These are phyloP conservation scores for Chromis chromis DNA, from an alignment of 2,797 vertebrate genomes.

Conservation along the genomic window DNA sequence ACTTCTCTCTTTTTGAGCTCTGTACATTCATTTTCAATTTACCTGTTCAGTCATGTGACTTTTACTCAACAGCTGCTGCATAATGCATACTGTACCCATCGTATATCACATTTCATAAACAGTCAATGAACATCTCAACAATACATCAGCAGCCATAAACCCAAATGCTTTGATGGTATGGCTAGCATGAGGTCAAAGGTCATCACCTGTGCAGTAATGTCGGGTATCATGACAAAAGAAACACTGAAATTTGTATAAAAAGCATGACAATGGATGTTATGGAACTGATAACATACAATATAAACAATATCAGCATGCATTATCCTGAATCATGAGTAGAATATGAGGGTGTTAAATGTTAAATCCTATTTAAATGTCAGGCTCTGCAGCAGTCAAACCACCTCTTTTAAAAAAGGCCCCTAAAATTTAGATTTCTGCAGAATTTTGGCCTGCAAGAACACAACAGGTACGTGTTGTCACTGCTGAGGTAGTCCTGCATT, in stretches of 20 bases:
- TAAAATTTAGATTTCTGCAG: slow-evolving; percentile 44
- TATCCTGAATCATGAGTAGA: slow-evolving; percentile 64
- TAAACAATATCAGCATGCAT: slow-evolving; percentile 71
- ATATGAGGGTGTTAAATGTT: slow-evolving; percentile 59
- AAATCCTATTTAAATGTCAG: slow-evolving; percentile 57
- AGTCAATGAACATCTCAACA: slow-evolving; percentile 30
- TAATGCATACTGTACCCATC: not conserved
- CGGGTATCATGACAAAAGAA: slow-evolving; percentile 72
- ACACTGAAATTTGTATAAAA: slow-evolving; percentile 71
- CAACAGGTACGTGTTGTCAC: slow-evolving; percentile 32
- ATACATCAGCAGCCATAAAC: slow-evolving; percentile 40
- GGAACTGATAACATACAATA: slow-evolving; percentile 67
- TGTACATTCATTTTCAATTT: not conserved
- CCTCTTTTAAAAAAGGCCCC: slow-evolving; percentile 12
- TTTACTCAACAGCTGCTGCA: slow-evolving; percentile 29
- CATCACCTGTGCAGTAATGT: slow-evolving; percentile 61
- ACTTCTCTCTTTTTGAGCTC: not conserved
- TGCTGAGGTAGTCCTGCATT: slow-evolving; percentile 60
- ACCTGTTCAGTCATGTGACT: slow-evolving; percentile 9
- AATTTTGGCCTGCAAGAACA: slow-evolving; percentile 41
- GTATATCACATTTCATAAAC: slow-evolving; percentile 10
- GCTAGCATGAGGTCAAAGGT: slow-evolving; percentile 76
- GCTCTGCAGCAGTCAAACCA: slow-evolving; percentile 48
- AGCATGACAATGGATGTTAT: slow-evolving; percentile 82
- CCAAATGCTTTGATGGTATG: slow-evolving; percentile 58